phyloP scores from a whole-genome alignment of 1,140 invertebrate species.

The Agrypnia vestita region DNA sequence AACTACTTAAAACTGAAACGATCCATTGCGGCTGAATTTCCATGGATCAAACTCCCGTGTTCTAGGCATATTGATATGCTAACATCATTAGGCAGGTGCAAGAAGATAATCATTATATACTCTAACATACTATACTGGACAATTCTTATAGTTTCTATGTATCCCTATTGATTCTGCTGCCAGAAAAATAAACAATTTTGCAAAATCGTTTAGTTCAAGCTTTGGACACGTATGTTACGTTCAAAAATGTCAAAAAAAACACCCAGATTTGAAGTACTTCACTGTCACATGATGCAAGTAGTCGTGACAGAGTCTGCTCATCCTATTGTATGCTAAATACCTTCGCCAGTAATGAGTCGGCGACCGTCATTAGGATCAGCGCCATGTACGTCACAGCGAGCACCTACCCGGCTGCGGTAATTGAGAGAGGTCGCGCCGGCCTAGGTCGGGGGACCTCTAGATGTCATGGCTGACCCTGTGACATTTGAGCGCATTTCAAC shows the following conservation, averaged over 20 bases:
- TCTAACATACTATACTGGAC: too few relatives aligned
- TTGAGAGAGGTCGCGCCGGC: slow-evolving; percentile 12
- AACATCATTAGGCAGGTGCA: too few relatives aligned
- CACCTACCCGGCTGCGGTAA: background rate
- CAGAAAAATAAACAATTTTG: too few relatives aligned
- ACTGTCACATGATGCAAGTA: background rate
- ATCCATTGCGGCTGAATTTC: too few relatives aligned
- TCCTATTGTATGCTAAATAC: slow-evolving; percentile 46
- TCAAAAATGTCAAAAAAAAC: background rate
- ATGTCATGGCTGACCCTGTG: background rate
- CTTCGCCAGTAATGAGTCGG: slow-evolving; percentile 36
- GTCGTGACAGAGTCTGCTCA: slow-evolving; percentile 37
- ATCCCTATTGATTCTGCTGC: too few relatives aligned
- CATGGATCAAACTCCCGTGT: too few relatives aligned
- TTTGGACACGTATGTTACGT: too few relatives aligned
- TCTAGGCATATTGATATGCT: too few relatives aligned
- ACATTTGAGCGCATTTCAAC: slow-evolving; percentile 14
- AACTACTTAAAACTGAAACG: too few relatives aligned
- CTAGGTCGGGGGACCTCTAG: slow-evolving; percentile 1
- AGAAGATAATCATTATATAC: too few relatives aligned
- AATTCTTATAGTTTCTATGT: too few relatives aligned
- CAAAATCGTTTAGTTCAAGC: too few relatives aligned
- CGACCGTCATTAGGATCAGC: slow-evolving; percentile 13
- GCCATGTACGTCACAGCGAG: background rate
- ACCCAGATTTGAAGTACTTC: background rate